Evolutionary conservation across 2,797 vertebrate species (phyloP), one percentile per base, ranked within the genome.

Genomic region (Acrocephalus scirpaceus): DNA sequence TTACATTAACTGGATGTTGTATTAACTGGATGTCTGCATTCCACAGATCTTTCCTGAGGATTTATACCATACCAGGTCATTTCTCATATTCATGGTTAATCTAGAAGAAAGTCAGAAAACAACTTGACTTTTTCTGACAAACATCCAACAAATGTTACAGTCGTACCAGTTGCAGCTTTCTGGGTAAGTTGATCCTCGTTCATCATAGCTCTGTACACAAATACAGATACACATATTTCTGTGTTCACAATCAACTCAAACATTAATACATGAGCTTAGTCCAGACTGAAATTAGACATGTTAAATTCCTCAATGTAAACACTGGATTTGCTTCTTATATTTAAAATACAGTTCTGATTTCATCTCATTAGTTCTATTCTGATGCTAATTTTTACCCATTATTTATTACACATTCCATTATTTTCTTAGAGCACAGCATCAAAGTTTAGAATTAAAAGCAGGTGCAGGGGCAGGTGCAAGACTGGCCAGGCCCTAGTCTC

Each of bases 11-110:
- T 81, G 87, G 50, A 57, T 78, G 61, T 78, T 70, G 51, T 51
- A 56, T 56, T 92, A 94, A 77, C 79, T 87, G 74, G 36, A 72
- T 67, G 64, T 88, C 75, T 91, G 57, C 86, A 93, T 91, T 96
- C 91, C 86, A 79, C 54, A 53, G 61, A 47, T 61, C 48, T 60
- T 86, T 92, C 62, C 58, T 58, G 57, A 56, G 69, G 61, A 89
- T 81, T 94, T 94, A 86, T 66, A 81, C 27, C 64, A 47, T 62
- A 50, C 9, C 75, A 83, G 54, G 34, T 81, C 25, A 92, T 87
- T 95, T 89, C 54, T 92, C 54, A 53, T 77, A 87, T 74, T 86
- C 87, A 71, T 38, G 22, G 32, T 48, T 95, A 92, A 65, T 77
- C 36, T 58, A 72, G 29, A 88, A 74, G 36, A 57, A 90, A 91